These are phyloP conservation scores for Solea senegalensis DNA, from an alignment of 2,113 vertebrate genomes.

Conservation along the genomic window DNA sequence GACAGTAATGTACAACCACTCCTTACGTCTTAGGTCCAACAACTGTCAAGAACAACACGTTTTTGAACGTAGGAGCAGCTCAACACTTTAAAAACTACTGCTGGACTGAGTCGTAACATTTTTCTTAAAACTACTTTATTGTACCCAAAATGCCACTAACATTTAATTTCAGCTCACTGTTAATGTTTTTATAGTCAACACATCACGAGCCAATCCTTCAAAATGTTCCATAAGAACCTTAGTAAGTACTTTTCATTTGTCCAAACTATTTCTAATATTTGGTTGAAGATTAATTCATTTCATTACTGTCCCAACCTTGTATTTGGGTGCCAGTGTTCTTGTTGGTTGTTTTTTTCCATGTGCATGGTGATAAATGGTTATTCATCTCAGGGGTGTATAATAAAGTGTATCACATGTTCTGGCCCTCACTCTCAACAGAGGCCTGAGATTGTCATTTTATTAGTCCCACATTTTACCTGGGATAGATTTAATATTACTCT, in stretches of 20 bases:
- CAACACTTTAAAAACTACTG: no score
- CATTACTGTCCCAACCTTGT: neutral
- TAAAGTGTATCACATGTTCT: neutral
- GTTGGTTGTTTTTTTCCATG: neutral
- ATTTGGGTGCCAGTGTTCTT: neutral
- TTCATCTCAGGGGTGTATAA: neutral
- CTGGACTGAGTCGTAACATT: neutral
- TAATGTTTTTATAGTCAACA: neutral
- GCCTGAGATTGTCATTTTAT: neutral
- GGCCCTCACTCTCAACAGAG: neutral
- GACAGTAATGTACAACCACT: no score
- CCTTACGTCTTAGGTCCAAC: no score
- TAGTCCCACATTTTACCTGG: neutral
- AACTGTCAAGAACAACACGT: no score
- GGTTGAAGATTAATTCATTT: neutral
- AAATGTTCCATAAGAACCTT: no score
- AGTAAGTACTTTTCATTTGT: no score
- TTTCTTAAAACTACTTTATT: neutral
- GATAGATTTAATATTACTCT: neutral
- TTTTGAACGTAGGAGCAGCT: no score
- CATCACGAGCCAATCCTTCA: neutral
- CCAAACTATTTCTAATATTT: neutral
- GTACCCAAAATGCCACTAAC: neutral
- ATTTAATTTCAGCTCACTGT: neutral
- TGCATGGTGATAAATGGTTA: no score